phyloP scores from a whole-genome alignment of 2,797 vertebrate species.

The Paramormyrops hopkinsi region DNA sequence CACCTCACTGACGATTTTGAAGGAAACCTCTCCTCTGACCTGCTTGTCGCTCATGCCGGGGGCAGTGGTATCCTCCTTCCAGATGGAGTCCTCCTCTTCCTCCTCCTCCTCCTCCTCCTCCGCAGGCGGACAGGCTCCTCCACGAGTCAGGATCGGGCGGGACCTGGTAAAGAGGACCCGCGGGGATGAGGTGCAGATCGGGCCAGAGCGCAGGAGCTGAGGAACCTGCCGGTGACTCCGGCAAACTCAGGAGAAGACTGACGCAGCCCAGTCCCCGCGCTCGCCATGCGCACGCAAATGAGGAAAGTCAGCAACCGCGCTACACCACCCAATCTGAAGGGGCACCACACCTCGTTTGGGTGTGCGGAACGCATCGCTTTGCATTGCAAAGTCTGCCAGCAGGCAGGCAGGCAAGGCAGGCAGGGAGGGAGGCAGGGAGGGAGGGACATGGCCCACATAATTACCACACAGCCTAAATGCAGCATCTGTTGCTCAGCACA shows the following conservation, averaged over 20 bases:
- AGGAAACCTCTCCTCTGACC: slow-evolving; percentile 61
- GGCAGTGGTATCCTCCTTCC: slow-evolving; percentile 27
- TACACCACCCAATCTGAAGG: neutral
- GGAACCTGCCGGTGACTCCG: neutral
- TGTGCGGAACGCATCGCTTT: neutral
- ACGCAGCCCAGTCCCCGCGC: neutral
- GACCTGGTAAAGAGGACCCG: neutral
- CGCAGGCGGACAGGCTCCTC: neutral
- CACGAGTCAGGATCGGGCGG: neutral
- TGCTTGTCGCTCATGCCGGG: slow-evolving; percentile 53
- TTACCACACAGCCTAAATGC: neutral
- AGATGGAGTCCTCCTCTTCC: slow-evolving; percentile 6
- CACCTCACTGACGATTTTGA: neutral
- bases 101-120: slow-evolving; percentile 8
- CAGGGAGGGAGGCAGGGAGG: neutral
- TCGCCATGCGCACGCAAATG: neutral
- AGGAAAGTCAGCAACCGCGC: neutral
- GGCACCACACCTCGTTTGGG: neutral
- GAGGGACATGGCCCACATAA: neutral
- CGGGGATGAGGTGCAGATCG: neutral
- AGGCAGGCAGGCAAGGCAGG: neutral
- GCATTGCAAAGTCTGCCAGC: slow-evolving; percentile 8
- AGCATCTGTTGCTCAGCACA: slow-evolving; percentile 6
- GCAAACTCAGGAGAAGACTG: neutral
- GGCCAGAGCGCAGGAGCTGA: neutral